phyloP scores from a whole-genome alignment of 2,113 vertebrate genomes.

The Aepyceros melampus region DNA sequence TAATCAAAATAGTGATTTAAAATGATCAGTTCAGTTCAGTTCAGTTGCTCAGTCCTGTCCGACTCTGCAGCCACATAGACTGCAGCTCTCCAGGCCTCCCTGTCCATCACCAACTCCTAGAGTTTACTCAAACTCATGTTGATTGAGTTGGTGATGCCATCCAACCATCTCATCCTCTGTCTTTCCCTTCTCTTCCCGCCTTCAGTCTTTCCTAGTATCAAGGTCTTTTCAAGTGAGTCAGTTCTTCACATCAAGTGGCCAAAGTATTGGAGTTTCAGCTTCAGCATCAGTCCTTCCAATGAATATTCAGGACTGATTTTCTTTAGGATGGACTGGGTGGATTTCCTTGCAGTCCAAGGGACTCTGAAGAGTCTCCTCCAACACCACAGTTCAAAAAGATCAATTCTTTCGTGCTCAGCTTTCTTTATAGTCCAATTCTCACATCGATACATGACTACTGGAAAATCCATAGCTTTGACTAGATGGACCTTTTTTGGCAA shows the following conservation, averaged over 20 bases:
- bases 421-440: neutral
- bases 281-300: neutral
- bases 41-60: neutral
- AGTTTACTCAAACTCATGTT: neutral
- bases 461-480: neutral
- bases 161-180: neutral
- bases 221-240: neutral
- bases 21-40: neutral
- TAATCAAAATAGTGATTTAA: neutral
- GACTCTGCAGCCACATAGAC: rapidly evolving
- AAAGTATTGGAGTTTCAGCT: neutral
- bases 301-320: neutral
- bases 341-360: neutral
- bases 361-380: neutral
- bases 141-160: neutral
- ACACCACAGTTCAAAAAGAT: neutral
- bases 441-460: neutral
- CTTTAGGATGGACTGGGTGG: neutral
- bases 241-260: neutral
- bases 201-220: neutral
- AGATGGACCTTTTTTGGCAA: neutral
- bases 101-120: neutral
- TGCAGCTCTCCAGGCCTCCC: neutral
- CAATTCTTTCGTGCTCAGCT: neutral
- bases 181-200: neutral